A percentile compares a stretch with the other conserved stretches of the same genome.
Evolutionary conservation across 2,888 invertebrate genomes (phyloP).

Genomic region (Lypha dubia): DNA sequence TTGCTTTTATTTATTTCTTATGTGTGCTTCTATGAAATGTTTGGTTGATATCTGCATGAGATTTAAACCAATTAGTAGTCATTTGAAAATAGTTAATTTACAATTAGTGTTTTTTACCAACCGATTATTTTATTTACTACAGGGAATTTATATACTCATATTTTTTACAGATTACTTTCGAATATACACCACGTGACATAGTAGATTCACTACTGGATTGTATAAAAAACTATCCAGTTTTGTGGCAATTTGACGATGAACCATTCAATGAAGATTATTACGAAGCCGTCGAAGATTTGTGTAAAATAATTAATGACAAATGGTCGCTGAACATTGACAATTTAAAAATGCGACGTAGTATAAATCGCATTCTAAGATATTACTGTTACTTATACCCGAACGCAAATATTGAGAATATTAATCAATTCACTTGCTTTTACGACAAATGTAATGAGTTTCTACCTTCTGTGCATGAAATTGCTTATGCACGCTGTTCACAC

Average conservation of each 20-base stretch:
- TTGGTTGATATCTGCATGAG: no score
- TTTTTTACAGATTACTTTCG: conserved; percentile 43
- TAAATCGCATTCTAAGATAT: conserved; percentile 51
- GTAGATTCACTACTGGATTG: conserved; percentile 33
- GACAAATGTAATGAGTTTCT: conserved; percentile 38
- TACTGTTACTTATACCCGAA: conserved; percentile 39
- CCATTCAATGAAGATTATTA: conserved; percentile 34
- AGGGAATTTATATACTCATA: no score
- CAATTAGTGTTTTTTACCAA: no score
- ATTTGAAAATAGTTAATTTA: no score
- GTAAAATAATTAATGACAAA: conserved; percentile 29
- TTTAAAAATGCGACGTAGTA: conserved; percentile 49
- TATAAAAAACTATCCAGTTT: conserved; percentile 42
- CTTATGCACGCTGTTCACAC: conserved; percentile 45
- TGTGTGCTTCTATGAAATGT: no score
- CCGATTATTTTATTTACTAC: no score
- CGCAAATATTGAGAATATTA: conserved; percentile 16
- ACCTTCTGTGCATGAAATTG: conserved; percentile 3
- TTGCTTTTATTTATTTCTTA: no score
- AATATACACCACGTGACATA: conserved; percentile 30
- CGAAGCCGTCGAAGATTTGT: conserved; percentile 41
- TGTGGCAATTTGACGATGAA: conserved; percentile 46
- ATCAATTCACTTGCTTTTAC: conserved; percentile 27
- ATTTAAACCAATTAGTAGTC: no score
- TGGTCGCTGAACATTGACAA: conserved; percentile 32